phyloP scores from a whole-genome alignment of 2,113 vertebrate genomes.

The Ovibos moschatus region DNA sequence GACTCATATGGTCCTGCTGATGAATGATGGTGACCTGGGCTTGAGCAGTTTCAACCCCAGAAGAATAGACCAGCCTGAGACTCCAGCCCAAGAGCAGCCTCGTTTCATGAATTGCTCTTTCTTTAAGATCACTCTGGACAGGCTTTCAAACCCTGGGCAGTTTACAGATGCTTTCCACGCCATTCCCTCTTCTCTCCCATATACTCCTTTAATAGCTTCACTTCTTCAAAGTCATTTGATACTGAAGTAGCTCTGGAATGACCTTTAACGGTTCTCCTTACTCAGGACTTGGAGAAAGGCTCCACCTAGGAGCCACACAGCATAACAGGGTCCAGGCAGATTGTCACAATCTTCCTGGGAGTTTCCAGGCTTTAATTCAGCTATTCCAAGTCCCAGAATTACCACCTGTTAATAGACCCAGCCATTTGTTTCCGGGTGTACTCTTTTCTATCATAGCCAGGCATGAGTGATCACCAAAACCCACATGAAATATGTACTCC shows the following conservation, averaged over 20 bases:
- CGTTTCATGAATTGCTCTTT: background rate
- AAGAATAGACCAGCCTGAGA: background rate
- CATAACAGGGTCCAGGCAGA: background rate
- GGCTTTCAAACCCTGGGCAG: background rate
- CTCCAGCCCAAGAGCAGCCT: background rate
- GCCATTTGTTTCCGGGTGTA: background rate
- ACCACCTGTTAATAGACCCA: background rate
- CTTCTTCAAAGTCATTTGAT: slow-evolving; percentile 50
- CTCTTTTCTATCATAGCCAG: background rate
- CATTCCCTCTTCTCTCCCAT: background rate
- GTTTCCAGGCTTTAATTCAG: background rate
- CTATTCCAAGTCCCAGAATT: background rate
- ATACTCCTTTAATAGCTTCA: background rate
- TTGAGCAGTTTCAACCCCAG: background rate
- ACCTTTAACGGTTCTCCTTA: background rate
- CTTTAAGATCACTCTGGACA: slow-evolving; percentile 1
- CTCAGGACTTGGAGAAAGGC: background rate
- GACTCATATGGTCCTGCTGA: background rate
- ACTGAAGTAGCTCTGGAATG: slow-evolving; percentile 24
- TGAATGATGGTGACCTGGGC: background rate
- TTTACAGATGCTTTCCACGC: background rate
- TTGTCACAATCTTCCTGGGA: background rate
- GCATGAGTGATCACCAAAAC: background rate
- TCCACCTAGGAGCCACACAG: background rate
- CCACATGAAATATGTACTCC: background rate